These are phyloP conservation scores for Nasonia oneida DNA, from an alignment of 2,888 invertebrate genomes.

Conservation along the genomic window DNA sequence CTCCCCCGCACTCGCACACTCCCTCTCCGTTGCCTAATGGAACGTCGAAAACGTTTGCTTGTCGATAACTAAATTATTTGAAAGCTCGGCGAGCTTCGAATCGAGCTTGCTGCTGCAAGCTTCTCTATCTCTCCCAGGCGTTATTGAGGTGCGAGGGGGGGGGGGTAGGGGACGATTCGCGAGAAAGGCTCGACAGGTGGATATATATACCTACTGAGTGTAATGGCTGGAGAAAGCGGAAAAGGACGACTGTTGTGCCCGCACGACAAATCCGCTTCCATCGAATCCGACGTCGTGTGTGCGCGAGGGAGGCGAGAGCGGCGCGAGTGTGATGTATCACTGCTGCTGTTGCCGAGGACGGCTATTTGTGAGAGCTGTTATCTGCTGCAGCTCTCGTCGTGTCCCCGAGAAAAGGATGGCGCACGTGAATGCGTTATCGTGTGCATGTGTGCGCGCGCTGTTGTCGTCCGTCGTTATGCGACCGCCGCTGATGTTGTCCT, in stretches of 20 bases:
- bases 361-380: constrained; percentile 45
- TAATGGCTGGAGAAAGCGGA: constrained; percentile 56
- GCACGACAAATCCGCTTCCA: constrained; percentile 47
- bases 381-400: constrained; percentile 33
- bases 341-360: constrained; percentile 1
- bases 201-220: constrained; percentile 38
- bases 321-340: constrained; percentile 55
- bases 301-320: constrained; percentile 25
- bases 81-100: constrained; percentile 63
- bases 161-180: not conserved
- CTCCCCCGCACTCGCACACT: not conserved
- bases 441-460: not conserved
- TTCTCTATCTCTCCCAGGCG: constrained; percentile 28
- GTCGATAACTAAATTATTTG: constrained; percentile 75
- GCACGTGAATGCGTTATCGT: constrained; percentile 41
- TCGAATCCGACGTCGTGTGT: constrained; percentile 16
- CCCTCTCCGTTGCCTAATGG: constrained; percentile 68
- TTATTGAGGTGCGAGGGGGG: constrained; percentile 49
- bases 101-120: constrained; percentile 14
- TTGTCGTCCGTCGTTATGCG: not conserved
- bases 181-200: constrained; percentile 55
- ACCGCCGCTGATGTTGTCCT: not conserved
- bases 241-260: constrained; percentile 52
- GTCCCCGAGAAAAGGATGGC: constrained; percentile 32
- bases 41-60: constrained; percentile 72